Conservation (phyloP, 2,888 invertebrate species). For the Onchidella celtica region DNA sequence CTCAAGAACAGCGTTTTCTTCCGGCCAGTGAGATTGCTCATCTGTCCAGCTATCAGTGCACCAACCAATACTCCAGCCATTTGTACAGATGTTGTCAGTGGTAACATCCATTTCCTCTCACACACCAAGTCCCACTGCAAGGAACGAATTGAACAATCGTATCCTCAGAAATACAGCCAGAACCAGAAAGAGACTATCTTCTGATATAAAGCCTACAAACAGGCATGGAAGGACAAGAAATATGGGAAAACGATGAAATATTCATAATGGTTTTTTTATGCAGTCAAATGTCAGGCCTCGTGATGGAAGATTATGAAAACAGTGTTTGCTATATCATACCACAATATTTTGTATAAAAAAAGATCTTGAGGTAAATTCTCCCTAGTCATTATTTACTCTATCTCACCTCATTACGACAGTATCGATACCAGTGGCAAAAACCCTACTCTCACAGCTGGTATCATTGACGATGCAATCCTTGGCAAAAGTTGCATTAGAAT, state of each 20-base stretch:
- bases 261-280: no score
- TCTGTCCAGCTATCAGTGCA: conserved; percentile 72
- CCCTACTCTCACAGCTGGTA: neutral
- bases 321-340: no score
- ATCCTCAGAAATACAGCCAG: no score
- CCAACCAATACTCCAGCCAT: conserved; percentile 76
- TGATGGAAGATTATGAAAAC: no score
- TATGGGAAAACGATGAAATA: neutral
- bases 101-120: conserved; percentile 62
- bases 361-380: no score
- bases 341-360: no score
- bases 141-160: no score
- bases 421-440: neutral
- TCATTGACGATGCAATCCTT: neutral
- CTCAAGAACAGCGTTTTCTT: conserved; percentile 66
- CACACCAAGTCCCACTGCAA: conserved; percentile 76
- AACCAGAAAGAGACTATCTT: no score
- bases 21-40: conserved; percentile 75
- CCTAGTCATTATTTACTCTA: no score
- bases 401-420: no score
- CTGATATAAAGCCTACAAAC: neutral
- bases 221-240: neutral
- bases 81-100: conserved; percentile 73
- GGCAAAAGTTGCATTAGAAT: neutral
- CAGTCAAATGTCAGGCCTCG: no score